Percentiles rank a stretch among this genome's conserved stretches.
Evolutionary conservation across 2,113 vertebrate genomes (phyloP).

Genomic region (Cyrtonyx montezumae): DNA sequence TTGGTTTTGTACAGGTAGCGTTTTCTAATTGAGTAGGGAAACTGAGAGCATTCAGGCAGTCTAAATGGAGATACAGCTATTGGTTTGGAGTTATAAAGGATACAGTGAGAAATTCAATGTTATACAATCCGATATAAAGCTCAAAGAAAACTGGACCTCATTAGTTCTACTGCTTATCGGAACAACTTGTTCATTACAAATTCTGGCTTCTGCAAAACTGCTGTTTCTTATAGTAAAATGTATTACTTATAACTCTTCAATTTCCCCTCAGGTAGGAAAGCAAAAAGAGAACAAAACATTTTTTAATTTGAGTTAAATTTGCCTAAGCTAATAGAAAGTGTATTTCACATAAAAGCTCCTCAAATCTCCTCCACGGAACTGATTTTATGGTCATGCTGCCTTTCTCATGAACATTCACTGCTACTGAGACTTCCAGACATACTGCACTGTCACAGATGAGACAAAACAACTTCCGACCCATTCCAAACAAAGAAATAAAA

Average conservation of each 20-base stretch:
- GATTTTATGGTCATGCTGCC: background rate
- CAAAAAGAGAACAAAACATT: background rate
- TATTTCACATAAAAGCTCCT: background rate
- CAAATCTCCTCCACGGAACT: background rate
- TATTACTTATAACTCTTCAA: background rate
- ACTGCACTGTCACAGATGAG: background rate
- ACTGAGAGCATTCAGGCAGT: background rate
- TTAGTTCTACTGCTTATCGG: background rate
- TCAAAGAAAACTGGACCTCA: background rate
- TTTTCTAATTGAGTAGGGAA: background rate
- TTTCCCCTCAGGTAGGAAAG: background rate
- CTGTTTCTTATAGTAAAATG: background rate
- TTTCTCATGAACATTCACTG: background rate
- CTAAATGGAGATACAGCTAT: background rate
- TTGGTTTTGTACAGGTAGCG: background rate
- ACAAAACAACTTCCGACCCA: background rate
- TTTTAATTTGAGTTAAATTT: conserved; percentile 8
- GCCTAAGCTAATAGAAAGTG: background rate
- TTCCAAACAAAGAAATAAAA: background rate
- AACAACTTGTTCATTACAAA: background rate
- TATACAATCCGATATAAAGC: background rate
- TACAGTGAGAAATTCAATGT: background rate
- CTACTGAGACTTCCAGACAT: background rate
- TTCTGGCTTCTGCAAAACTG: background rate
- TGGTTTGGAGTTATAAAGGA: background rate